Evolutionary conservation across 64 coral and sea anemone species (phyloP).

Genomic region (Montipora cactus): DNA sequence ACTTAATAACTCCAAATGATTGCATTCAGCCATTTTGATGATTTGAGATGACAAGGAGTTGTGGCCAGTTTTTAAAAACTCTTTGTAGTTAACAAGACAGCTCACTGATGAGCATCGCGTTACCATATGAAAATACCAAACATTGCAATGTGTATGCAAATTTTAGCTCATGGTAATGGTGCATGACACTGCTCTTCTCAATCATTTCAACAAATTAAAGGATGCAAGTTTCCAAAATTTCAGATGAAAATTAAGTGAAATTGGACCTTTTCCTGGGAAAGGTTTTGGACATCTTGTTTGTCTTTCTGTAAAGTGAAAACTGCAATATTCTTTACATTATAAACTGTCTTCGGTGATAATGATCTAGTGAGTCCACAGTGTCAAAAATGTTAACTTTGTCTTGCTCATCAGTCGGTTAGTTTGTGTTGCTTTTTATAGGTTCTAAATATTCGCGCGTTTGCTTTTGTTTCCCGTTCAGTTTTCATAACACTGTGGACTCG

Average conservation of each 20-base stretch:
- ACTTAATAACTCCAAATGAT: neutral
- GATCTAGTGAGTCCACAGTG: no score
- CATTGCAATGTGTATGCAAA: neutral
- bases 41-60: neutral
- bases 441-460: no score
- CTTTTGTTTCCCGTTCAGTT: no score
- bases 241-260: neutral
- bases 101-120: neutral
- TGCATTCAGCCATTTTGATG: slow-evolving; percentile 17
- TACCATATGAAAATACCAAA: neutral
- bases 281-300: no score
- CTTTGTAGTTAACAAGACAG: neutral
- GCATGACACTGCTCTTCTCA: slow-evolving; percentile 1
- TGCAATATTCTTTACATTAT: no score
- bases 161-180: slow-evolving; percentile 8
- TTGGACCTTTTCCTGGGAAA: no score
- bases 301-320: no score
- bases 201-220: neutral
- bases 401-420: no score
- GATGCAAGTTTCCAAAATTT: neutral
- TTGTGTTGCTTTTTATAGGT: no score
- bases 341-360: no score
- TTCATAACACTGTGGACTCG: no score
- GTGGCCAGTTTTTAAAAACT: neutral
- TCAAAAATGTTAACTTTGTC: no score